phyloP scores from a whole-genome alignment of 2,113 vertebrate species.

The Stigmatopora nigra region DNA sequence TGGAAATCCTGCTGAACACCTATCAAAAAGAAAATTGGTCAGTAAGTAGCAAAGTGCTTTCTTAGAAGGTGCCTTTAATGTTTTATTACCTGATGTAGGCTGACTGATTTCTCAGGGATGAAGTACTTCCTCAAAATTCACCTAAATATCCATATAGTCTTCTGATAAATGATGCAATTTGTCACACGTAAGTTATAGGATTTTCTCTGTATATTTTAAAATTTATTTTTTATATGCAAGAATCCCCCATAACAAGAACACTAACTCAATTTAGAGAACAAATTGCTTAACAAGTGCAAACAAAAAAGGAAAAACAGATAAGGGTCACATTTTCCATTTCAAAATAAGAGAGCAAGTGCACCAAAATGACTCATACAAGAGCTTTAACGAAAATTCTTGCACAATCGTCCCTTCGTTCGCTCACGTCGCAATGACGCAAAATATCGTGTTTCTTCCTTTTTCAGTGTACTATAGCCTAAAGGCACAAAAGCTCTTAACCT shows the following conservation, averaged over 20 bases:
- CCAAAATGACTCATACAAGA: constrained; percentile 11
- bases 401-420: constrained; percentile 24
- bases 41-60: not conserved
- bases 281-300: constrained; percentile 36
- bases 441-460: not conserved
- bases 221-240: not conserved
- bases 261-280: not conserved
- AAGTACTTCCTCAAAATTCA: constrained; percentile 37
- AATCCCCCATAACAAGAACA: not conserved
- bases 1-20: constrained; percentile 1
- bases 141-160: not conserved
- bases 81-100: constrained; percentile 30
- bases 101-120: not conserved
- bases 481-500: constrained; percentile 36
- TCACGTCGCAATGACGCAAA: constrained; percentile 21
- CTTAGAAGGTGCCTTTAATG: not conserved
- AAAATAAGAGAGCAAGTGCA: constrained; percentile 46
- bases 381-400: constrained; percentile 35
- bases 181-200: constrained; percentile 5
- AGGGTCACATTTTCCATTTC: constrained; percentile 30
- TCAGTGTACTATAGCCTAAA: constrained; percentile 33
- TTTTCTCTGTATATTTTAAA: not conserved
- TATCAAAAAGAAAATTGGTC: not conserved
- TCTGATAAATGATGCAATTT: constrained; percentile 5
- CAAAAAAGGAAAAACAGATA: constrained; percentile 33